These are phyloP conservation scores for Agapostemon virescens DNA, from an alignment of 2,888 invertebrate genomes.

Conservation along the genomic window DNA sequence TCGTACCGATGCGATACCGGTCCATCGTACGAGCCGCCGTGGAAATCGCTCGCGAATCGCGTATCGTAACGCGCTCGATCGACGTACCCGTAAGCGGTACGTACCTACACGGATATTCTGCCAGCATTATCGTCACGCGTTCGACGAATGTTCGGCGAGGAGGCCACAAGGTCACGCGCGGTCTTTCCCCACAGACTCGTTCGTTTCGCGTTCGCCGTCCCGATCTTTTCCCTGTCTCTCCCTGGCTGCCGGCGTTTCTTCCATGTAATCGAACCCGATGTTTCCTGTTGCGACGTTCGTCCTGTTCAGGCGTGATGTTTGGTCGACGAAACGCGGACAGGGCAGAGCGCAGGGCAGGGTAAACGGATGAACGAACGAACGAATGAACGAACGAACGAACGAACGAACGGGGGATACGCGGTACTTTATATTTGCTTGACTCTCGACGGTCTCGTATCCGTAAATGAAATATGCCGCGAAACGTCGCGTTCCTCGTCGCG, in stretches of 20 bases:
- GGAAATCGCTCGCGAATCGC: neutral
- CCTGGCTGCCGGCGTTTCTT: too few species aligned
- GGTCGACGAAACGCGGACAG: slow-evolving; percentile 4
- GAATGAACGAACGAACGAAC: neutral
- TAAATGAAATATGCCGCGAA: slow-evolving; percentile 52
- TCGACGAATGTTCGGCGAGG: slow-evolving; percentile 57
- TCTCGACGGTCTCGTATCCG: slow-evolving; percentile 33
- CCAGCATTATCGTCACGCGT: slow-evolving; percentile 55
- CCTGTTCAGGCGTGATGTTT: neutral
- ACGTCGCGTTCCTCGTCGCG: too few species aligned
- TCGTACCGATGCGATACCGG: too few species aligned
- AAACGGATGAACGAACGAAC: neutral
- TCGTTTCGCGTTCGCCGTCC: slow-evolving; percentile 61
- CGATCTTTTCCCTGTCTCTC: slow-evolving; percentile 56
- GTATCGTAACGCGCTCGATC: neutral
- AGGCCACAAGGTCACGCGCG: slow-evolving; percentile 66
- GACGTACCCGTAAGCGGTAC: neutral
- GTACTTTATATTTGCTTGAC: slow-evolving; percentile 28
- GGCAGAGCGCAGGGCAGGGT: neutral
- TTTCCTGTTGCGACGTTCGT: slow-evolving; percentile 28
- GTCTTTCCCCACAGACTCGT: slow-evolving; percentile 64
- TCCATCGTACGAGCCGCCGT: too few species aligned
- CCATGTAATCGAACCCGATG: slow-evolving; percentile 61
- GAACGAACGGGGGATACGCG: neutral
- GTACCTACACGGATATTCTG: neutral